Evolutionary conservation across 2,797 vertebrate species (phyloP).

Genomic region (Alcedo atthis): DNA sequence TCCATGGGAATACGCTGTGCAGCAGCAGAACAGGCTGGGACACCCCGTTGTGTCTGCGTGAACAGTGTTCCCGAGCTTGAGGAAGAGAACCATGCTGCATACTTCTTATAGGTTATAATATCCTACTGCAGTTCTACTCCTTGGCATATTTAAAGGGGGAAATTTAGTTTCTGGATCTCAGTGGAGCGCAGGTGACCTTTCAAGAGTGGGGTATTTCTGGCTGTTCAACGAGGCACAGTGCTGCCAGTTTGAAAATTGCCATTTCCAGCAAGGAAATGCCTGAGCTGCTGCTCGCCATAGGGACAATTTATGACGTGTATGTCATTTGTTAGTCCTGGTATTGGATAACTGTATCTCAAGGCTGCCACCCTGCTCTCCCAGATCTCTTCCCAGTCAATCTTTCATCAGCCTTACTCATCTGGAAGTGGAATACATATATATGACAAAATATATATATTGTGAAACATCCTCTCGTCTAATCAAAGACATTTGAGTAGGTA

Average conservation of each 20-base stretch:
- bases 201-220: not conserved
- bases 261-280: not conserved
- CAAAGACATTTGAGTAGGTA: not conserved
- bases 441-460: not conserved
- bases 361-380: not conserved
- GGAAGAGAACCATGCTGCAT: not conserved
- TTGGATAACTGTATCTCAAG: not conserved
- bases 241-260: not conserved
- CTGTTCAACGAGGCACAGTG: not conserved
- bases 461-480: not conserved
- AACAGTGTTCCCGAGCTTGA: not conserved
- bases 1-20: not conserved
- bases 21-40: not conserved
- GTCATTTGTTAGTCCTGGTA: not conserved
- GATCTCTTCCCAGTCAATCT: not conserved
- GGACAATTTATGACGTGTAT: not conserved
- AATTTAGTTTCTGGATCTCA: not conserved
- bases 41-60: accelerated
- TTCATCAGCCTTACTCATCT: not conserved
- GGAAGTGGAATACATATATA: not conserved
- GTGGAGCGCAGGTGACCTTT: not conserved
- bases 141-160: not conserved
- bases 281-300: not conserved
- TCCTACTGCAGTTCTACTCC: not conserved
- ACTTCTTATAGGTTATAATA: not conserved